These are phyloP conservation scores for Vidua chalybeata DNA, from an alignment of 2,113 vertebrate species.

Conservation along the genomic window DNA sequence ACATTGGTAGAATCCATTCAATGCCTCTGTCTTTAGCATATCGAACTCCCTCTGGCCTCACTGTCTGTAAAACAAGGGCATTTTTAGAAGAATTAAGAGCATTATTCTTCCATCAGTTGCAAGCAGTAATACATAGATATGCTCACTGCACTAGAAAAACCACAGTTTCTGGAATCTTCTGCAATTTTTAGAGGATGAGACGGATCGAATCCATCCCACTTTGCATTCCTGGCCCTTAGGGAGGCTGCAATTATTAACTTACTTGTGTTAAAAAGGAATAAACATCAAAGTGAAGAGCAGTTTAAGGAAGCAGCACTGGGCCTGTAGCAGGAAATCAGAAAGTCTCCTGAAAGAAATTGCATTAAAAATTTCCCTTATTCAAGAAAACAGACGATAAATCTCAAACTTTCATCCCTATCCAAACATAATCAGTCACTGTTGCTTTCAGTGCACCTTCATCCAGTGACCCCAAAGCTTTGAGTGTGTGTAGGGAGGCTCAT, in stretches of 20 bases:
- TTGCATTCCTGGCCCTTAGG: background rate
- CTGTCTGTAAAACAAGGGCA: constrained; percentile 54
- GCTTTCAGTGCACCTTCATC: background rate
- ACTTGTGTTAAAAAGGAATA: background rate
- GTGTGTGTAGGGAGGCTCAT: background rate
- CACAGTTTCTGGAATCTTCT: background rate
- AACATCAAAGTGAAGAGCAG: background rate
- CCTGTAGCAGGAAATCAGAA: background rate
- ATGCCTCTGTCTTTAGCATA: constrained; percentile 22
- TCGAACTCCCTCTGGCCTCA: constrained; percentile 38
- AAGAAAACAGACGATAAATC: background rate
- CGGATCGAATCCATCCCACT: background rate
- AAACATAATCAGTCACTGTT: background rate
- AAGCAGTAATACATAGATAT: background rate
- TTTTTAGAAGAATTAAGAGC: background rate
- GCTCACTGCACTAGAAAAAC: background rate
- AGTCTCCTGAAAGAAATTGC: background rate
- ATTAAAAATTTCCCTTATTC: background rate
- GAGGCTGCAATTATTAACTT: background rate
- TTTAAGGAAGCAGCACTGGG: background rate
- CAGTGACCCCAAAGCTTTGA: background rate
- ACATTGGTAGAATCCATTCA: background rate
- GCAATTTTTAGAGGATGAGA: background rate
- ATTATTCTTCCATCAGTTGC: background rate
- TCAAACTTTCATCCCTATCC: background rate